phyloP scores from a whole-genome alignment of 2,113 vertebrate species.

The Boleophthalmus pectinirostris region DNA sequence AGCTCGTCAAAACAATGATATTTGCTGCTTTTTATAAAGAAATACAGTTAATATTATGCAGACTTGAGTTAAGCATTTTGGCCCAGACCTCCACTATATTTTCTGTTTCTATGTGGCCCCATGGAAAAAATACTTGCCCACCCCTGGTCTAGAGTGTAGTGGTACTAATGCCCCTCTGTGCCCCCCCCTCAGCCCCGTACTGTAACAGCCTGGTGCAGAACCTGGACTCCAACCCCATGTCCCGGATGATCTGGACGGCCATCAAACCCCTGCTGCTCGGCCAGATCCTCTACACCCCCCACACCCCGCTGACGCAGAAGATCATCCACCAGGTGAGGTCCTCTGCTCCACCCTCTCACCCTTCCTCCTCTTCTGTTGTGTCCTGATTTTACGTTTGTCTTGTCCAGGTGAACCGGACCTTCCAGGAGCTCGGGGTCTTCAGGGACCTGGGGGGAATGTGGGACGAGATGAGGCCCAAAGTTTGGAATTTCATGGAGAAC shows the following conservation, averaged over 20 bases:
- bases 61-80: too few relatives aligned
- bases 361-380: too few relatives aligned
- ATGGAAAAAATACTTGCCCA: too few relatives aligned
- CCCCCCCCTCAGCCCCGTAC: conserved; percentile 93
- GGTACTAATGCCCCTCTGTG: too few relatives aligned
- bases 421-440: conserved; percentile 92
- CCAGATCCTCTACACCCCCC: conserved; percentile 95
- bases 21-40: too few relatives aligned
- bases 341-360: not conserved
- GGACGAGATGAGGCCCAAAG: conserved; percentile 90
- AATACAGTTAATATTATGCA: too few relatives aligned
- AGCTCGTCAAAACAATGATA: too few relatives aligned
- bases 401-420: conserved; percentile 91
- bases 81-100: too few relatives aligned
- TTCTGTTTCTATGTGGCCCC: too few relatives aligned
- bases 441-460: conserved; percentile 93
- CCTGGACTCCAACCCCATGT: conserved; percentile 92
- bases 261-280: conserved; percentile 93
- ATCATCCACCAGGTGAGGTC: conserved; percentile 88
- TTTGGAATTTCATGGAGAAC: conserved; percentile 92
- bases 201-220: conserved; percentile 93
- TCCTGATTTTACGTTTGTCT: too few relatives aligned
- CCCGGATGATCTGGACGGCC: conserved; percentile 94
- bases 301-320: conserved; percentile 84
- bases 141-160: too few relatives aligned